Evolutionary conservation across 2,797 vertebrate genomes (phyloP).

Genomic region (Oreochromis grahami): DNA sequence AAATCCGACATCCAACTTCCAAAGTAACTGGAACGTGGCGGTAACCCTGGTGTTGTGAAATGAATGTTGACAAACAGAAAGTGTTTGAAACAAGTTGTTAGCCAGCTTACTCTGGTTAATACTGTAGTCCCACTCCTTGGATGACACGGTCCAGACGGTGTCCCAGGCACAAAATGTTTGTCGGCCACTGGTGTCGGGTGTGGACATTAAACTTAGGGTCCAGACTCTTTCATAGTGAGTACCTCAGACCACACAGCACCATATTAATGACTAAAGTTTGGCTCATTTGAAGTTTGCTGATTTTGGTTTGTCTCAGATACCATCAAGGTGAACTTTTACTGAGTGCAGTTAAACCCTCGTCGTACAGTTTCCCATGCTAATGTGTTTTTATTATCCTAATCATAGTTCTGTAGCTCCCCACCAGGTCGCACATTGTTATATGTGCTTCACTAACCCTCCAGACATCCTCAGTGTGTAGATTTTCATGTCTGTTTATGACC

Average conservation of each 20-base stretch:
- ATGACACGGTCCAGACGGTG: too few relatives aligned
- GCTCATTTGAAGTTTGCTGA: background rate
- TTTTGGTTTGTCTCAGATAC: background rate
- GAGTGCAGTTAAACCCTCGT: background rate
- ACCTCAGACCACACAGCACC: background rate
- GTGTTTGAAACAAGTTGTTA: background rate
- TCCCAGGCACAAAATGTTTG: background rate
- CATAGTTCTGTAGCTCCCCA: background rate
- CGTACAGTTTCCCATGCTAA: rapidly evolving
- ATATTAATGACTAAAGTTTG: background rate
- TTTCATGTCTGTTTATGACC: background rate
- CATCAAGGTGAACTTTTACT: background rate
- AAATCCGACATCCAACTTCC: background rate
- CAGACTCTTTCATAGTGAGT: background rate
- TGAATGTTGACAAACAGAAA: background rate
- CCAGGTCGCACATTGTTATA: background rate
- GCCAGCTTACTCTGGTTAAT: background rate
- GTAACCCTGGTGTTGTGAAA: background rate
- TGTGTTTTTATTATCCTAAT: background rate
- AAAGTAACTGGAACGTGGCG: rapidly evolving
- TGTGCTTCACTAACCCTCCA: background rate
- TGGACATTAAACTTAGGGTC: rapidly evolving
- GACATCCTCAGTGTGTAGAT: background rate
- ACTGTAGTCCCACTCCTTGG: background rate
- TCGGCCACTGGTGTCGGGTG: background rate